Evolutionary conservation across 2,888 invertebrate species (phyloP), one percentile per base, ranked within the genome.

Genomic region (Xylophagus ater): DNA sequence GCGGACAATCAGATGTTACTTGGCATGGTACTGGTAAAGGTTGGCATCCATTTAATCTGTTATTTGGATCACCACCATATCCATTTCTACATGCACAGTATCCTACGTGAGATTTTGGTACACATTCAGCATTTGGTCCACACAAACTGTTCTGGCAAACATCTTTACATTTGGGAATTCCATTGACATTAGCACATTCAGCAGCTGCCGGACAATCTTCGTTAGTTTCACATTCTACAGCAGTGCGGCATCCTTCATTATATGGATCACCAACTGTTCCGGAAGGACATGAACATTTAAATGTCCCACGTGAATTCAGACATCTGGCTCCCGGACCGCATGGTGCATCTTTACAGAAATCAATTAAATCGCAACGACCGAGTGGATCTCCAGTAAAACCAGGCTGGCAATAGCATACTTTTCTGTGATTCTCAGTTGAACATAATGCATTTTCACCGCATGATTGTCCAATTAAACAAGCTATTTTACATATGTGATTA

Each of bases 391-490:
- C 89, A 1, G 84, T 84, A 53, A 75, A 88, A 1, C 89, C 89
- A 9, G 89, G 88, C 63, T 87, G 87, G 57, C 90, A 90, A 52
- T 83, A 81, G 56, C 83, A 83, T 1, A 76, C 72, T 58, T 82
- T 82, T 45, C 72, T 71, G 54, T 90, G 89, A 53, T 77, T 76
- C 59, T 87, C 84, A 2, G 87, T 81, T 1, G 86, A 81, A 56
- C 90, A 90, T 26, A 89, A 68, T 1, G 89, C 81, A 60, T 89
- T 87, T 37, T 77, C 76, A 1, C 87, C 88, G 53, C 90, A 90
- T 12, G 81, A 79, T 59, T 87, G 85, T n/a, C 77, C 70, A 4
- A 79, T 75, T 14, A 88, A 68, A 56, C 90, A 90, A 12, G 86
- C 84, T 44, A 86, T 85, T 67, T 86, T 85, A 57, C 90, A 90